Evolutionary conservation across 1,140 invertebrate species (phyloP).

Genomic region (Tetramorium parvispinum): DNA sequence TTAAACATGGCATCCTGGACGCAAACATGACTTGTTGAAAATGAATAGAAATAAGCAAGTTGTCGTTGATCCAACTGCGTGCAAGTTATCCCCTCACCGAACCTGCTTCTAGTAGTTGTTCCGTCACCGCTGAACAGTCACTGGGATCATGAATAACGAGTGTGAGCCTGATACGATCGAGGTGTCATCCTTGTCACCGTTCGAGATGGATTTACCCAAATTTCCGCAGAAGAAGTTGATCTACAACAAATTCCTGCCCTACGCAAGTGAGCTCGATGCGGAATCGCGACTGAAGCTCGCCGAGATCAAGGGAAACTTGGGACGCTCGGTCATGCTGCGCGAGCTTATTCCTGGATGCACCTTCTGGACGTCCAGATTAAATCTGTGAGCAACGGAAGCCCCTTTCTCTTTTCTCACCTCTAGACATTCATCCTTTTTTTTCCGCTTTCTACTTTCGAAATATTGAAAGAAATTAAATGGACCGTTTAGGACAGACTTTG

Average conservation of each 20-base stretch:
- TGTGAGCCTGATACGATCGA: too few species aligned
- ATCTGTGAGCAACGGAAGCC: constrained; percentile 85
- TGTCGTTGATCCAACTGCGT: constrained; percentile 47
- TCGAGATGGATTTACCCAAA: neutral
- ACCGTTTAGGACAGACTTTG: neutral
- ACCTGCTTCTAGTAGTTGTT: too few species aligned
- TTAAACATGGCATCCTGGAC: constrained; percentile 61
- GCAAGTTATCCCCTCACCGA: constrained; percentile 36
- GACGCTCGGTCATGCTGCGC: constrained; percentile 88
- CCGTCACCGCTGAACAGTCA: too few species aligned
- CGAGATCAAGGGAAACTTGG: constrained; percentile 90
- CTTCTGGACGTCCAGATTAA: constrained; percentile 88
- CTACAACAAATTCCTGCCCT: constrained; percentile 90
- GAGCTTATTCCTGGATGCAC: constrained; percentile 89
- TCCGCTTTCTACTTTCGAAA: too few species aligned
- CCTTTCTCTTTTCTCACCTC: neutral
- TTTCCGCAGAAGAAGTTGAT: constrained; percentile 87
- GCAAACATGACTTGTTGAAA: constrained; percentile 72
- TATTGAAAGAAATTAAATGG: neutral
- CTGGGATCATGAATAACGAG: constrained; percentile 1
- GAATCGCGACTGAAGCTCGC: constrained; percentile 88
- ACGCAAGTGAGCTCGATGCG: constrained; percentile 88
- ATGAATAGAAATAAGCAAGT: constrained; percentile 67
- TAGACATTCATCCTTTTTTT: too few species aligned
- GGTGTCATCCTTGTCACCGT: neutral